These are phyloP conservation scores for Lepisosteus oculatus DNA, from an alignment of 2,113 vertebrate genomes.

Conservation along the genomic window DNA sequence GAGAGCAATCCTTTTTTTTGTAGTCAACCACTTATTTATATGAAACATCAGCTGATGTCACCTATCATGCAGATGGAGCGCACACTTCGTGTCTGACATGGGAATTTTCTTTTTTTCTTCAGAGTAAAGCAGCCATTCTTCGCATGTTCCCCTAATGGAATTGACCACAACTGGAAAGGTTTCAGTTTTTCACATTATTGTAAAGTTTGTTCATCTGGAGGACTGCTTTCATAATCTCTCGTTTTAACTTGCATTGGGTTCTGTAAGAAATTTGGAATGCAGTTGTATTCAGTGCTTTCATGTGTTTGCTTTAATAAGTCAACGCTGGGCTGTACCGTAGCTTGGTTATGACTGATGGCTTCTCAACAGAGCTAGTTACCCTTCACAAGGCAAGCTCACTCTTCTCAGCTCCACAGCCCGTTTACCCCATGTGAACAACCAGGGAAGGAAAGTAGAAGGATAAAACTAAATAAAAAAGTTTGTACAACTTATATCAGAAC, in stretches of 20 bases:
- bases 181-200: slow-evolving; percentile 68
- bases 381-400: too few relatives aligned
- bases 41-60: slow-evolving; percentile 54
- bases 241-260: slow-evolving; percentile 10
- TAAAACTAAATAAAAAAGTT: too few relatives aligned
- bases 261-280: background rate
- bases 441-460: too few relatives aligned
- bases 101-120: slow-evolving; percentile 58
- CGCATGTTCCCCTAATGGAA: slow-evolving; percentile 60
- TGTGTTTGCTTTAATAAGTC: background rate
- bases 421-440: too few relatives aligned
- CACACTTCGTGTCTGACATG: slow-evolving; percentile 40
- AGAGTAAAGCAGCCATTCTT: slow-evolving; percentile 38
- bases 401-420: too few relatives aligned
- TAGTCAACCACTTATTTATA: slow-evolving; percentile 67
- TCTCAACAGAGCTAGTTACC: too few relatives aligned
- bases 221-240: slow-evolving; percentile 1
- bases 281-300: background rate
- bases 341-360: background rate
- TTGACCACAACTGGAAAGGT: slow-evolving; percentile 72
- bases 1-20: slow-evolving; percentile 73
- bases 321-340: background rate
- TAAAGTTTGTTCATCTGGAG: slow-evolving; percentile 19
- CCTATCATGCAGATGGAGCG: slow-evolving; percentile 59
- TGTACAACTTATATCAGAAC: too few relatives aligned